A percentile compares a stretch with the other conserved stretches of the same genome.
phyloP scores from a whole-genome alignment of 2,888 invertebrate species.

The Cecidostiba fungosa region DNA sequence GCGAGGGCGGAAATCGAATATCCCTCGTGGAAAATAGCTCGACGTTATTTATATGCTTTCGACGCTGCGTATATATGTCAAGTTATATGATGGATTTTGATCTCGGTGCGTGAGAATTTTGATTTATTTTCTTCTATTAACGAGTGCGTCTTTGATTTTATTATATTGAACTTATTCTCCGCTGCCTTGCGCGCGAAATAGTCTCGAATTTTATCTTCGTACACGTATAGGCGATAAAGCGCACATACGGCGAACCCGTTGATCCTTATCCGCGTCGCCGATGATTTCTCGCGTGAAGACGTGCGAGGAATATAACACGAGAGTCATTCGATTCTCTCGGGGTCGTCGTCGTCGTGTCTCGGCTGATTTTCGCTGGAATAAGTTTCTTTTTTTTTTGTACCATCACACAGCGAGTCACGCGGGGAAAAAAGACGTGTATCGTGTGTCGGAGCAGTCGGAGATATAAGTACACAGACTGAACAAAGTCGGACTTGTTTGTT shows the following conservation, averaged over 20 bases:
- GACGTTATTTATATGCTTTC: background rate
- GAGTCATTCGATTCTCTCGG: background rate
- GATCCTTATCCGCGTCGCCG: slow-evolving; percentile 9
- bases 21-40: slow-evolving; percentile 10
- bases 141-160: background rate
- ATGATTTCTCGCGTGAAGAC: background rate
- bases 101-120: background rate
- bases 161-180: too few relatives aligned
- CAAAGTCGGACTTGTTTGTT: background rate
- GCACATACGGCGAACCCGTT: background rate
- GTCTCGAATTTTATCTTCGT: background rate
- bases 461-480: too few relatives aligned
- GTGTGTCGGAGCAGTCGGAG: too few relatives aligned
- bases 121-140: too few relatives aligned
- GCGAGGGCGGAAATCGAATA: background rate
- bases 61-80: background rate
- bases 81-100: too few relatives aligned
- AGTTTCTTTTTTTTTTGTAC: background rate
- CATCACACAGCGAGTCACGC: background rate
- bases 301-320: slow-evolving; percentile 2
- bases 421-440: background rate
- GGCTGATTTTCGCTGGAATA: background rate
- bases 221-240: background rate
- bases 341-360: background rate
- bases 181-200: too few relatives aligned